Evolutionary conservation across 2,888 invertebrate genomes (phyloP), one percentile per base, ranked within the genome.

Genomic region (Camptogramma bilineatum): DNA sequence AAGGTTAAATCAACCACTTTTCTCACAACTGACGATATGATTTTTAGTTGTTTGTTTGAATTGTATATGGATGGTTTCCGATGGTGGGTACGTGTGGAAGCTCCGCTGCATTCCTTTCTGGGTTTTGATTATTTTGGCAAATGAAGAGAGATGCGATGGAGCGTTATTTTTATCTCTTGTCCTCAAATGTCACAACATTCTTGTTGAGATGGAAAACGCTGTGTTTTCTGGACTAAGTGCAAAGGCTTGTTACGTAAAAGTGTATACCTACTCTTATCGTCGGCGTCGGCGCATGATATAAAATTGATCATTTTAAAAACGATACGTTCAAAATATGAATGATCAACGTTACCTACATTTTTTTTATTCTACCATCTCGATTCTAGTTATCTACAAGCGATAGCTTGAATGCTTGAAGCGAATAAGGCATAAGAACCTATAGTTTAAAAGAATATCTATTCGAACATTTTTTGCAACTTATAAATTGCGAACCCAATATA

Each of bases 121-220:
- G 46, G 48, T 19, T 51, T 64, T 67, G 61, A 68, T 68, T 65
- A 67, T 67, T 69, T 69, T 70, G 69, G 69, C 72, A 68, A 72
- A 70, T 67, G 68, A 42, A 55, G 72, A 69, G 58, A 67, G 61
- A 63, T 52, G 62, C 55, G 64, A 64, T 63, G 56, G 54, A 51
- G 54, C 53, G 65, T 60, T 68, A 66, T 68, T 69, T 72, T 70
- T 68, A 65, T 28, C 34, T 62, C 59, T 31, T 56, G 61, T 62
- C 58, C 64, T 66, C 71, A 63, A 62, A 68, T 63, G 68, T 68
- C 68, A 73, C 68, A 71, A 73, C 69, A 73, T 56, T 64, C 31
- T 53, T 58, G 63, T 39, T 17, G 56, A 59, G 63, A 62, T 55
- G 44, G 57, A 62, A 19, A 28, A 50, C 50, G 50, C 56, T 51